Conservation (phyloP, 2,113 vertebrate species). For the Poeciliopsis occidentalis region DNA sequence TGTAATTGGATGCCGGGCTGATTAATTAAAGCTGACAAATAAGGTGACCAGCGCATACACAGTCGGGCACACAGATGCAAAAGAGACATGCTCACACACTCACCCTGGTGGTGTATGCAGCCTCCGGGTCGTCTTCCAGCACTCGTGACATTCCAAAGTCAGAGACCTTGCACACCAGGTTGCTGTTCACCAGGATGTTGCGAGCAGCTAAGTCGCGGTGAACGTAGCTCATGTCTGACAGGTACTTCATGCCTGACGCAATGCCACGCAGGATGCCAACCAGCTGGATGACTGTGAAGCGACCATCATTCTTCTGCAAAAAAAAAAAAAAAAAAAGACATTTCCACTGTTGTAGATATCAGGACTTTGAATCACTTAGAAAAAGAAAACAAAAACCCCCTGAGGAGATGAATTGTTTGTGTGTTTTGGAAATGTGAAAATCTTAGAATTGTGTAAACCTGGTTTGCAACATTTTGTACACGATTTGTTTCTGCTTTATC, state of each 20-base stretch:
- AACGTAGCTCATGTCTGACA: constrained; percentile 98
- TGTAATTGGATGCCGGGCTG: constrained; percentile 68
- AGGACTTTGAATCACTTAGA: too few species aligned
- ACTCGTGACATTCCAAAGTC: constrained; percentile 98
- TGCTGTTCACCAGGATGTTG: constrained; percentile 97
- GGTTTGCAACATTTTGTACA: too few species aligned
- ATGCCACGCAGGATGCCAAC: constrained; percentile 97
- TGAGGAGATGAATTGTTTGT: too few species aligned
- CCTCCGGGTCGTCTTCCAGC: constrained; percentile 95
- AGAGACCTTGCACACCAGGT: constrained; percentile 98
- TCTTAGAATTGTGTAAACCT: too few species aligned
- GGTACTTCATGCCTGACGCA: constrained; percentile 97
- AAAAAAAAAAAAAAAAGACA: not conserved
- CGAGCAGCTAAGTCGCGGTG: constrained; percentile 95
- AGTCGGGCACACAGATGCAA: not conserved
- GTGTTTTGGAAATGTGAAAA: too few species aligned
- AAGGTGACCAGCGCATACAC: constrained; percentile 28
- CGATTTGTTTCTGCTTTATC: too few species aligned
- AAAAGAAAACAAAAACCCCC: too few species aligned
- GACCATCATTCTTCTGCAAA: constrained; percentile 93
- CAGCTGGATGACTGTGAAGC: constrained; percentile 97
- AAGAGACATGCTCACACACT: constrained; percentile 63
- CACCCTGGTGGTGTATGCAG: constrained; percentile 96
- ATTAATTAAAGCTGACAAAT: constrained; percentile 39
- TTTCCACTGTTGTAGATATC: too few species aligned